Conservation (phyloP, 2,797 vertebrate genomes). For the Phaenicophaeus curvirostris region DNA sequence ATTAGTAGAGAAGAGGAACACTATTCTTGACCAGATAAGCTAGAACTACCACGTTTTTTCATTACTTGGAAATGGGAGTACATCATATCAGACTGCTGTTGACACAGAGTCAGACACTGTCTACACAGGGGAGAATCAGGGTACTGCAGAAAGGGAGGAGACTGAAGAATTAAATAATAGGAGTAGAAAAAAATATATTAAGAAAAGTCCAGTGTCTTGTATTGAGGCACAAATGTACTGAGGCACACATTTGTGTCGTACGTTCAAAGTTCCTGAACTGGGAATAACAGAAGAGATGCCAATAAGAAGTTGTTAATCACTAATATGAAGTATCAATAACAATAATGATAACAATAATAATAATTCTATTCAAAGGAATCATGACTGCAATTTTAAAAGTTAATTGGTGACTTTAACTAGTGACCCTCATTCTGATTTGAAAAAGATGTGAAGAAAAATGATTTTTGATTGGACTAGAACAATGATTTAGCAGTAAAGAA, state of each 20-base stretch:
- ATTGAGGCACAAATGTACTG: neutral
- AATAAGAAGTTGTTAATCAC: neutral
- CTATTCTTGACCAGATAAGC: neutral
- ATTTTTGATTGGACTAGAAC: neutral
- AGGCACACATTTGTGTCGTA: neutral
- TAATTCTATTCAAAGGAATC: neutral
- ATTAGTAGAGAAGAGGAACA: neutral
- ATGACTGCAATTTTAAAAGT: neutral
- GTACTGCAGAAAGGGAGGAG: neutral
- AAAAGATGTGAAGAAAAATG: neutral
- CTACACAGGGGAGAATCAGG: neutral
- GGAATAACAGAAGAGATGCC: neutral
- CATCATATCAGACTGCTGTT: neutral
- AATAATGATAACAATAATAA: neutral
- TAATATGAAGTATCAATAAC: fast-evolving
- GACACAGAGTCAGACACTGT: neutral
- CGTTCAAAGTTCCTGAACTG: neutral
- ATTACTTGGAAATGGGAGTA: neutral
- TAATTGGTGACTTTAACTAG: neutral
- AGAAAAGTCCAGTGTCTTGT: neutral
- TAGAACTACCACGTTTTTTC: neutral
- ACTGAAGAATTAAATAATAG: neutral
- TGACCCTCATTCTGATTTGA: neutral
- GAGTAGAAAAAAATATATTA: neutral
- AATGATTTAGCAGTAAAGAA: neutral